phyloP scores from a whole-genome alignment of 2,888 invertebrate genomes.

The Anticlea derivata region DNA sequence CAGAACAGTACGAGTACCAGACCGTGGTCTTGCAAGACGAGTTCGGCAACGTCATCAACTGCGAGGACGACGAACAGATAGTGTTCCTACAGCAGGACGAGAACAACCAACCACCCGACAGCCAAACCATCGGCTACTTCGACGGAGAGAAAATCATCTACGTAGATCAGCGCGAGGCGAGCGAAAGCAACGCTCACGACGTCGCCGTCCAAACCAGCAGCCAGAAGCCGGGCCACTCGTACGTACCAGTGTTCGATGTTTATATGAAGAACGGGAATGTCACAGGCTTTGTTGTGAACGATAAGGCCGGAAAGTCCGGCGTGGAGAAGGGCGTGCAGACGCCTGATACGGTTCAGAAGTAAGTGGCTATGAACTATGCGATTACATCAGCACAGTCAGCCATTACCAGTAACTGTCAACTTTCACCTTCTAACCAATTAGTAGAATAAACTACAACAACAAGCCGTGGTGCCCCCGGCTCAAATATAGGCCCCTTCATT shows the following conservation, averaged over 20 bases:
- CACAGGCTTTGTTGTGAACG: constrained; percentile 46
- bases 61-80: constrained; percentile 33
- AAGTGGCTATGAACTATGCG: constrained; percentile 21
- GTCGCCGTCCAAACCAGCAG: constrained; percentile 38
- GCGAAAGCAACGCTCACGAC: constrained; percentile 29
- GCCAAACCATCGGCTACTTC: constrained; percentile 35
- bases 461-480: no score
- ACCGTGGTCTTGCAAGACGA: constrained; percentile 36
- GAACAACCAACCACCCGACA: constrained; percentile 26
- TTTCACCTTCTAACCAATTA: no score
- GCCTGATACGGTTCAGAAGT: constrained; percentile 27
- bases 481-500: no score
- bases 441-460: no score
- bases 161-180: constrained; percentile 24
- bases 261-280: constrained; percentile 53
- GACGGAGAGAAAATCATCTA: constrained; percentile 37
- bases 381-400: constrained; percentile 1
- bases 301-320: constrained; percentile 36
- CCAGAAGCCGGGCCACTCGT: constrained; percentile 37
- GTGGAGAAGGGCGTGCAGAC: constrained; percentile 42
- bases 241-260: constrained; percentile 49
- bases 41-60: constrained; percentile 36
- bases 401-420: constrained; percentile 3
- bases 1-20: constrained; percentile 28
- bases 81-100: constrained; percentile 33